A percentile compares a stretch with the other conserved stretches of the same genome.
phyloP scores from a whole-genome alignment of 2,888 invertebrate species.

The Lycocerus yunnanus region DNA sequence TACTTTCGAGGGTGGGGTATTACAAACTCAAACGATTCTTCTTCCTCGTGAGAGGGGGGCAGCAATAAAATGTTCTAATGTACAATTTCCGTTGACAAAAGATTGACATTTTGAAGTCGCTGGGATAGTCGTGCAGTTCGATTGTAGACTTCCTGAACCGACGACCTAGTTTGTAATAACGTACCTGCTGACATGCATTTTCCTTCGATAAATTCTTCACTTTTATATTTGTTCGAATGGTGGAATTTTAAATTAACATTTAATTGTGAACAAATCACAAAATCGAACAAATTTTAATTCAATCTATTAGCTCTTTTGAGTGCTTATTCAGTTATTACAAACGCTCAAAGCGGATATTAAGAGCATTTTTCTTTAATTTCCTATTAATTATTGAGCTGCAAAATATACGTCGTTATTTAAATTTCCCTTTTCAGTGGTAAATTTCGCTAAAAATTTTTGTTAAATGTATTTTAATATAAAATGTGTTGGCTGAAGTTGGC shows the following conservation, averaged over 20 bases:
- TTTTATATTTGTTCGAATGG: not conserved
- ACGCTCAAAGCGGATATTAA: not conserved
- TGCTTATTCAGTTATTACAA: not conserved
- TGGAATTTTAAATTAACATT: not conserved
- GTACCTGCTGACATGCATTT: not conserved
- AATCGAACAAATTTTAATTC: not conserved
- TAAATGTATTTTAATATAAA: not conserved
- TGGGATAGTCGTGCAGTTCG: not conserved
- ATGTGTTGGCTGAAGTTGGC: not conserved
- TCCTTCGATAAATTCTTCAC: not conserved
- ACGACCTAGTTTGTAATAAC: not conserved
- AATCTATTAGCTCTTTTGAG: not conserved
- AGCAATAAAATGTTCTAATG: no score
- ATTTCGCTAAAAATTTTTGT: not conserved
- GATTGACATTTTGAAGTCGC: no score
- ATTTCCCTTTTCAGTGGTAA: not conserved
- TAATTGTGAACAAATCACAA: not conserved
- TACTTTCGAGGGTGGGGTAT: no score
- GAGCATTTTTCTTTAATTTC: constrained; percentile 27
- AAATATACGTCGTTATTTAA: not conserved
- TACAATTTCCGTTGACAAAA: no score
- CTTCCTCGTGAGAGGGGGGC: no score
- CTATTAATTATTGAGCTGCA: constrained; percentile 21
- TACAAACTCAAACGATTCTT: no score
- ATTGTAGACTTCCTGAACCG: not conserved